Percentiles rank a stretch among this genome's conserved stretches.
phyloP scores from a whole-genome alignment of 2,888 invertebrate species.

The Drosophila conformis region DNA sequence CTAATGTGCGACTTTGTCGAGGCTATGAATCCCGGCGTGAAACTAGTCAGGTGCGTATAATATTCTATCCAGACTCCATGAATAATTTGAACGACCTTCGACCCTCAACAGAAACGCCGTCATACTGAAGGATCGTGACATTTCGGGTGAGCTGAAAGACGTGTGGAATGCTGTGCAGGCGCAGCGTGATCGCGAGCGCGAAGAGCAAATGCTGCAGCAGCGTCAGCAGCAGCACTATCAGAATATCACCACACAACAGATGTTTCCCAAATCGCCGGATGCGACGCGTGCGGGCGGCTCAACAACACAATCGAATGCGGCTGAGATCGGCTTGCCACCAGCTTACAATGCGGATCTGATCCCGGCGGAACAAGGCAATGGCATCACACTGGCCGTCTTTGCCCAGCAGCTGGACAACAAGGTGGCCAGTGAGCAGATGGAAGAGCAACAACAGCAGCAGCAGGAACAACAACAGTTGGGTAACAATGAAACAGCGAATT shows the following conservation, averaged over 20 bases:
- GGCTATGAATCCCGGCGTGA: constrained; percentile 89
- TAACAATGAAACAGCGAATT: constrained; percentile 35
- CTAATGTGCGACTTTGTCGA: constrained; percentile 90
- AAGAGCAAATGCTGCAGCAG: constrained; percentile 84
- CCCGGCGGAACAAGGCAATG: constrained; percentile 56
- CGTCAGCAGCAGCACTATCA: constrained; percentile 83
- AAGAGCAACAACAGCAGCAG: constrained; percentile 36
- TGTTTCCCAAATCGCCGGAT: constrained; percentile 80
- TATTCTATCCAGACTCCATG: not conserved
- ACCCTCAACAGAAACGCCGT: constrained; percentile 84
- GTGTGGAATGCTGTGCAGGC: constrained; percentile 90
- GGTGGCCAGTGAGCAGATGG: constrained; percentile 63
- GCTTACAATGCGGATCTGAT: constrained; percentile 60
- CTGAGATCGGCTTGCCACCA: constrained; percentile 52
- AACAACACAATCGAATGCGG: constrained; percentile 34
- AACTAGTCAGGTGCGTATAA: constrained; percentile 85
- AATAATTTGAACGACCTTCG: not conserved
- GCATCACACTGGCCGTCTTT: constrained; percentile 69
- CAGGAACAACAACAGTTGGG: constrained; percentile 21
- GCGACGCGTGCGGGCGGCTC: constrained; percentile 58
- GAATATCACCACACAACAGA: constrained; percentile 82
- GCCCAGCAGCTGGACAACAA: constrained; percentile 78
- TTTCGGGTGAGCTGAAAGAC: constrained; percentile 90
- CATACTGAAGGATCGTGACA: constrained; percentile 89
- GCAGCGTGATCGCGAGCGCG: constrained; percentile 84